These are phyloP conservation scores for Notarius lentiginosus DNA, from an alignment of 2,113 vertebrate genomes.

Conservation along the genomic window DNA sequence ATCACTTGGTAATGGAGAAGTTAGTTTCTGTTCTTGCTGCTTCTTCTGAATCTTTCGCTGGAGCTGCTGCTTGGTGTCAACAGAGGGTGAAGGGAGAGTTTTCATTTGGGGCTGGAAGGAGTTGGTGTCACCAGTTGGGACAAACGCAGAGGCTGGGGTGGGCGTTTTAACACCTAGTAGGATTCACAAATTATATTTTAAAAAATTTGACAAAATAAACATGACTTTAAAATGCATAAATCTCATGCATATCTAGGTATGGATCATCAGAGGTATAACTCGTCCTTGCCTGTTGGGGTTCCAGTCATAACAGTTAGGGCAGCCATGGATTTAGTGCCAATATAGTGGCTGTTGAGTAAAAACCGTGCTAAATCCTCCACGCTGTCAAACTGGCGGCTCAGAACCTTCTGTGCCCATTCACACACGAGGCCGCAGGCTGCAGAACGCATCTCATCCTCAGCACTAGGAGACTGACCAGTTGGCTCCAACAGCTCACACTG, in stretches of 20 bases:
- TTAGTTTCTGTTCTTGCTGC: conserved; percentile 86
- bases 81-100: conserved; percentile 80
- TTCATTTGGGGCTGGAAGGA: conserved; percentile 86
- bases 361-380: conserved; percentile 86
- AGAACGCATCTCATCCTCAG: conserved; percentile 83
- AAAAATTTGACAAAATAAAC: not conserved
- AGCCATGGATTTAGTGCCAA: conserved; percentile 95
- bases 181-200: not conserved
- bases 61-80: conserved; percentile 87
- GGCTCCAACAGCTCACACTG: conserved; percentile 83
- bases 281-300: conserved; percentile 79
- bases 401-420: conserved; percentile 96
- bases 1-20: conserved; percentile 82
- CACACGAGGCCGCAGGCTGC: conserved; percentile 84
- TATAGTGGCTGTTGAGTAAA: conserved; percentile 96
- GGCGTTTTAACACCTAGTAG: conserved; percentile 82
- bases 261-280: not conserved
- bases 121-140: conserved; percentile 85
- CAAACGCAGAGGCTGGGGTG: conserved; percentile 81
- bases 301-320: conserved; percentile 90
- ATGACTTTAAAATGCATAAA: not conserved
- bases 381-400: conserved; percentile 85
- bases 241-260: not conserved
- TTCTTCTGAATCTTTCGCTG: conserved; percentile 90
- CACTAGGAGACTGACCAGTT: conserved; percentile 78